A percentile compares a stretch with the other conserved stretches of the same genome.
These are phyloP conservation scores for Cotesia congregata DNA, from an alignment of 2,888 invertebrate species.

Conservation along the genomic window DNA sequence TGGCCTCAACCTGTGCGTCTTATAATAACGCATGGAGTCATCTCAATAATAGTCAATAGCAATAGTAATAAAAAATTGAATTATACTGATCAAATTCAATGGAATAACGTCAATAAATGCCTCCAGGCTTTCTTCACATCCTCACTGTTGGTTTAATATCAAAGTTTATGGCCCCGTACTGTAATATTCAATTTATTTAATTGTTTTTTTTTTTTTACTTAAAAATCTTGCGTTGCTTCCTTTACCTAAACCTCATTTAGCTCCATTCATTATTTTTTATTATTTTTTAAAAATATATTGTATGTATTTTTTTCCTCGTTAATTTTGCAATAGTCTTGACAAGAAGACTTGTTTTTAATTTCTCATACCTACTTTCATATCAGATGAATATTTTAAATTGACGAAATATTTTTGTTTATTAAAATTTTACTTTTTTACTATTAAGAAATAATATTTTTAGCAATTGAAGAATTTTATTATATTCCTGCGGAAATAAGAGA, in stretches of 20 bases:
- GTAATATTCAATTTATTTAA: neutral
- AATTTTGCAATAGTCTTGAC: slow-evolving; percentile 21
- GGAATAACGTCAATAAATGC: neutral
- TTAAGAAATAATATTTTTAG: neutral
- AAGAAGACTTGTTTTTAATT: slow-evolving; percentile 15
- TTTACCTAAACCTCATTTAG: neutral
- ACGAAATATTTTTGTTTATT: neutral
- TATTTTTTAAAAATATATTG: slow-evolving; percentile 13
- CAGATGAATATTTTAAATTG: neutral
- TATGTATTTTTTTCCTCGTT: slow-evolving; percentile 34
- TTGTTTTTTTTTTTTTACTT: slow-evolving; percentile 8
- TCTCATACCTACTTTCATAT: slow-evolving; percentile 31
- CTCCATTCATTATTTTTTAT: slow-evolving; percentile 6
- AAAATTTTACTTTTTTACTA: neutral
- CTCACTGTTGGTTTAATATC: neutral
- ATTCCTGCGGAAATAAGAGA: too few species aligned
- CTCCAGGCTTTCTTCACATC: neutral
- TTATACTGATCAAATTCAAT: neutral
- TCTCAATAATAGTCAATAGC: neutral
- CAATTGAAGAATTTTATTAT: neutral
- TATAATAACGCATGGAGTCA: neutral
- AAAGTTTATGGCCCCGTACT: neutral
- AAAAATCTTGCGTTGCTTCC: slow-evolving; percentile 4
- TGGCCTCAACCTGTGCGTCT: neutral
- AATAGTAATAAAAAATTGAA: neutral